These are phyloP conservation scores for Neelides sp. DNA, from an alignment of 1,140 invertebrate species.

Conservation along the genomic window DNA sequence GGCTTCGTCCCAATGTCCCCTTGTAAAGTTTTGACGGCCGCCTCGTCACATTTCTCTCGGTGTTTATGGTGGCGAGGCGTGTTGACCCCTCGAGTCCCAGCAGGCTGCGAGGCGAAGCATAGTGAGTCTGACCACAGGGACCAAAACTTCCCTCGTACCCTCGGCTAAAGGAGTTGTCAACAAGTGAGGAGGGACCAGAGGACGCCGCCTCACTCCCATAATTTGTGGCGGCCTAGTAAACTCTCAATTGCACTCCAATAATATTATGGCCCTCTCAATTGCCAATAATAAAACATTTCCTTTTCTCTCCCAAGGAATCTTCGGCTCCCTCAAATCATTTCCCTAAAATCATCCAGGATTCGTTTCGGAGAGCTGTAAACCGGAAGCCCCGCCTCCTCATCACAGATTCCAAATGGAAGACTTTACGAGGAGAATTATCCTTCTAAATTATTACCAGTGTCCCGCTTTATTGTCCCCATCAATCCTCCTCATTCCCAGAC, in stretches of 20 bases:
- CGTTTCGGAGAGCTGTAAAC: too few relatives aligned
- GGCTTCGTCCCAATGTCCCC: too few relatives aligned
- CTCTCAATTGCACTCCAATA: not conserved
- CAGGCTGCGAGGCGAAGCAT: too few relatives aligned
- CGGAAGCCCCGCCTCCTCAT: not conserved
- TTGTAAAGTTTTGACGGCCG: too few relatives aligned
- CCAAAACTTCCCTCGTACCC: too few relatives aligned
- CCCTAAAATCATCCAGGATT: not conserved
- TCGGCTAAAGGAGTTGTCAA: conserved; percentile 20
- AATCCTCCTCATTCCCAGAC: too few relatives aligned
- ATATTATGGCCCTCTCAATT: conserved; percentile 14
- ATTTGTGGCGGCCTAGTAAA: conserved; percentile 13
- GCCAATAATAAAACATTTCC: conserved; percentile 11
- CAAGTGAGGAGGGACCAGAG: not conserved
- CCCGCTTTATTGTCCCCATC: not conserved
- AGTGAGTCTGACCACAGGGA: too few relatives aligned
- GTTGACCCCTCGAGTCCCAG: too few relatives aligned
- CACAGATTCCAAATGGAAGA: not conserved
- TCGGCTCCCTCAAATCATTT: not conserved
- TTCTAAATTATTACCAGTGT: not conserved
- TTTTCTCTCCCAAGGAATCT: not conserved
- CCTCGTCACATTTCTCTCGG: too few relatives aligned
- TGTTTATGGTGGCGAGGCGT: too few relatives aligned
- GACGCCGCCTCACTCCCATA: conserved; percentile 9
- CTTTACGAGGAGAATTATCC: conserved; percentile 4